A percentile compares a stretch with the other conserved stretches of the same genome.
phyloP scores from a whole-genome alignment of 64 coral and sea anemone genomes.

The Montipora efflorescens region DNA sequence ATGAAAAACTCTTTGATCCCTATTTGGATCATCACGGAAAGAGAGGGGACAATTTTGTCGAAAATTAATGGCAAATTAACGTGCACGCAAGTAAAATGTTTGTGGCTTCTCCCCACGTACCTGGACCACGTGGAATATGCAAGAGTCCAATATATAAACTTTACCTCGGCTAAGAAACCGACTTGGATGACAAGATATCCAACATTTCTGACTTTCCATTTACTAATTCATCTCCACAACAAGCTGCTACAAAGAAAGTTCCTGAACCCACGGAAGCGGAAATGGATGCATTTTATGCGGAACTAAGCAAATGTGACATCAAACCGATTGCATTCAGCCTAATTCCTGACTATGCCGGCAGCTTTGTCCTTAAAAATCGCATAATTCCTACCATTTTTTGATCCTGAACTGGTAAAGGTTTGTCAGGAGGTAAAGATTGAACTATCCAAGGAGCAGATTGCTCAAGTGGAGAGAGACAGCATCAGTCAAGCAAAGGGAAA shows the following conservation, averaged over 20 bases:
- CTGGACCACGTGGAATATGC: conserved; percentile 15
- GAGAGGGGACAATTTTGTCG: background rate
- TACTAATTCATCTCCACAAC: background rate
- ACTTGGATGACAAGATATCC: conserved; percentile 18
- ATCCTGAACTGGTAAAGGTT: background rate
- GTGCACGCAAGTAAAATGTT: background rate
- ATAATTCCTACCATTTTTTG: background rate
- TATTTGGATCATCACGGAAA: background rate
- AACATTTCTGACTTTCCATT: conserved; percentile 9
- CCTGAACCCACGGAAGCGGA: background rate
- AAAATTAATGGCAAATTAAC: background rate
- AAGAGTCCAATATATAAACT: conserved; percentile 11
- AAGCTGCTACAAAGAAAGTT: background rate
- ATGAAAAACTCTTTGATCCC: background rate
- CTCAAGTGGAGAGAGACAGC: background rate
- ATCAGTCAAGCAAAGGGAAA: background rate
- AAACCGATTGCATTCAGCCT: conserved; percentile 42
- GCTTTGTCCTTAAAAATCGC: conserved; percentile 28
- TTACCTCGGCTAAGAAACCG: conserved; percentile 6
- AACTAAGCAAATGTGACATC: conserved; percentile 11
- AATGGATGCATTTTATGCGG: conserved; percentile 32
- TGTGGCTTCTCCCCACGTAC: background rate
- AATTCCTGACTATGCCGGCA: conserved; percentile 14
- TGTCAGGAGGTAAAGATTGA: background rate
- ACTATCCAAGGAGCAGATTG: background rate